phyloP scores from a whole-genome alignment of 2,888 invertebrate genomes.

The Plagodis pulveraria region DNA sequence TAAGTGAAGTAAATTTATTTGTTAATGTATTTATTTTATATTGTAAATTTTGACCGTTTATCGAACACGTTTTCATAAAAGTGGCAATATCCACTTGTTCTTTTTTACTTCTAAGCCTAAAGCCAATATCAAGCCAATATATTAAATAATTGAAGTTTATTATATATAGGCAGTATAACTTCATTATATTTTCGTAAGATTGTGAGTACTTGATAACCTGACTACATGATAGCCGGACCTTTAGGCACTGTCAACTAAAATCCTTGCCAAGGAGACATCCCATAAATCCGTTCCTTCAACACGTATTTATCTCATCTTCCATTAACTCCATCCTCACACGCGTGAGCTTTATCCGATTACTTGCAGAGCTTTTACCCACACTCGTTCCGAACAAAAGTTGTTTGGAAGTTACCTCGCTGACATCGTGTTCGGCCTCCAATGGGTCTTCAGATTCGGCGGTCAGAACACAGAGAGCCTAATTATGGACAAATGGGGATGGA shows the following conservation, averaged over 20 bases:
- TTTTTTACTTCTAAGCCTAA: no score
- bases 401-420: conserved; percentile 14
- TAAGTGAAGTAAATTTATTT: no score
- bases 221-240: no score
- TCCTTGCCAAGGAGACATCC: not conserved
- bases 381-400: conserved; percentile 23
- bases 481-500: conserved; percentile 24
- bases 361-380: conserved; percentile 14
- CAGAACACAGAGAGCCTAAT: conserved; percentile 38
- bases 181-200: no score
- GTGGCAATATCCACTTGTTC: no score
- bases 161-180: no score
- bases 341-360: conserved; percentile 19
- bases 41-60: no score
- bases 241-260: not conserved
- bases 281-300: not conserved
- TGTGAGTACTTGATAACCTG: no score
- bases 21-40: no score
- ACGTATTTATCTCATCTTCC: not conserved
- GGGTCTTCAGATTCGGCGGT: conserved; percentile 31
- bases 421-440: conserved; percentile 22
- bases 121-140: no score
- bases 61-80: no score
- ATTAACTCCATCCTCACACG: not conserved
- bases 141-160: no score